Conservation (phyloP, 1,140 invertebrate genomes). For the Drosophila malerkotliana region DNA sequence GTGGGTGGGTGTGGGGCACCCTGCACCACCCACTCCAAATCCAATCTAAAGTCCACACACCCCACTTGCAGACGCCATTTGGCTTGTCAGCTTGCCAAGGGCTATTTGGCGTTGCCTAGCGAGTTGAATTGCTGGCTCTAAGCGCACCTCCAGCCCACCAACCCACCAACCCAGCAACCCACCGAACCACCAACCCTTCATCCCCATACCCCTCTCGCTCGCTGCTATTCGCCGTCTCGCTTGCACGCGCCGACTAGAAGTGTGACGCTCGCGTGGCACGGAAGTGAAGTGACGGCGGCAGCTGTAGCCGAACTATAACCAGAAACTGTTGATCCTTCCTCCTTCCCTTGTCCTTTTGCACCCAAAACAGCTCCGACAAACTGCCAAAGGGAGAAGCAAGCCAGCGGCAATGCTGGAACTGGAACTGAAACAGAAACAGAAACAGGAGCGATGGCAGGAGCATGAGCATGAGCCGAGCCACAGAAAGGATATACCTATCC, state of each 20-base stretch:
- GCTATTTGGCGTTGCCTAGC: constrained; percentile 74
- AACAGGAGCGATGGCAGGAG: constrained; percentile 12
- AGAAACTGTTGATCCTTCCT: constrained; percentile 77
- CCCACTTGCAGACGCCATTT: constrained; percentile 43
- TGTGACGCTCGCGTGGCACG: constrained; percentile 80
- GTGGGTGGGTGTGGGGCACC: constrained; percentile 4
- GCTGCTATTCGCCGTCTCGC: constrained; percentile 1
- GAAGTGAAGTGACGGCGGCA: constrained; percentile 78
- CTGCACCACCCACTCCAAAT: neutral
- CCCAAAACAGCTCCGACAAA: constrained; percentile 63
- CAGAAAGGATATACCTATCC: constrained; percentile 24
- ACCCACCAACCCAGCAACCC: too few relatives aligned
- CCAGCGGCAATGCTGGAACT: constrained; percentile 4
- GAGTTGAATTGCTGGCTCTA: constrained; percentile 40
- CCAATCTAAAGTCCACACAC: constrained; percentile 31
- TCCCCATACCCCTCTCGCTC: neutral
- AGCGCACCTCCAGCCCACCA: constrained; percentile 12
- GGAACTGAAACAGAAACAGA: constrained; percentile 1
- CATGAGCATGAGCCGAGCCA: constrained; percentile 11
- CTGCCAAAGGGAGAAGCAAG: constrained; percentile 32
- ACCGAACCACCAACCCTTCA: neutral
- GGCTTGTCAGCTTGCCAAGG: constrained; percentile 64
- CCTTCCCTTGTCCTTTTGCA: constrained; percentile 33
- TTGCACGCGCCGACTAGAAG: constrained; percentile 52
- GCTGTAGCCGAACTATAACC: constrained; percentile 72